Percentiles rank a stretch among this genome's conserved stretches.
Conservation (phyloP, 2,797 vertebrate species). For the Mastacembelus armatus region DNA sequence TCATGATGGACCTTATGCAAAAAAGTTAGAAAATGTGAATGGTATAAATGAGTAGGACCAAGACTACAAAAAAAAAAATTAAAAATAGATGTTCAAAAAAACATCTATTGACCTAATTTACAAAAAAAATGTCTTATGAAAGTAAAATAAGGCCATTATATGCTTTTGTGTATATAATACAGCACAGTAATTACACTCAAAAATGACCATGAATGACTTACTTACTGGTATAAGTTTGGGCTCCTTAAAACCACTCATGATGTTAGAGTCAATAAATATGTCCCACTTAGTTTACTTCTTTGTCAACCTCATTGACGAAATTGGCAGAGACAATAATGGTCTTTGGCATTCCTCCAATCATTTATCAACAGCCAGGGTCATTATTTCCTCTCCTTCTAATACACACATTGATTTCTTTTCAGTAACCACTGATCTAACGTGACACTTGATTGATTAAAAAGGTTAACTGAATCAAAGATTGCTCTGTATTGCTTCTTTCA, state of each 20-base stretch:
- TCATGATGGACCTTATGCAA: not conserved
- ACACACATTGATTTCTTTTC: slow-evolving; percentile 18
- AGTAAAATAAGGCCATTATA: slow-evolving; percentile 8
- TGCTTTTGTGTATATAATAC: slow-evolving; percentile 26
- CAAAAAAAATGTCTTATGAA: not conserved
- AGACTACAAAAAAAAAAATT: not conserved
- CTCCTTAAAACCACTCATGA: slow-evolving; percentile 47
- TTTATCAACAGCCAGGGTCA: slow-evolving; percentile 20
- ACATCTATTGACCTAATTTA: too few relatives aligned
- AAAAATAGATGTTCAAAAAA: not conserved
- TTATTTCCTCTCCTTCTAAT: slow-evolving; percentile 8
- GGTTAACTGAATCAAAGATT: slow-evolving; percentile 6
- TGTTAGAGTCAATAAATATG: slow-evolving; percentile 33
- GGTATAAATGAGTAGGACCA: not conserved
- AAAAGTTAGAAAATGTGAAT: not conserved
- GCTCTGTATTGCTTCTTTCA: slow-evolving; percentile 15
- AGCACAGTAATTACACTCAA: slow-evolving; percentile 30
- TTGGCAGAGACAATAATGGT: slow-evolving; percentile 15
- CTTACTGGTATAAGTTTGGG: slow-evolving; percentile 37
- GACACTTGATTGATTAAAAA: slow-evolving; percentile 30
- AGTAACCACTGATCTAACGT: slow-evolving; percentile 16
- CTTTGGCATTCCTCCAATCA: slow-evolving; percentile 25
- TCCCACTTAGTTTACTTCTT: slow-evolving; percentile 44
- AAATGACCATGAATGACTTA: slow-evolving; percentile 36
- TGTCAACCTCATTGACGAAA: slow-evolving; percentile 42